These are phyloP conservation scores for Rotaria sp. DNA, from an alignment of 2,888 invertebrate genomes.

Conservation along the genomic window DNA sequence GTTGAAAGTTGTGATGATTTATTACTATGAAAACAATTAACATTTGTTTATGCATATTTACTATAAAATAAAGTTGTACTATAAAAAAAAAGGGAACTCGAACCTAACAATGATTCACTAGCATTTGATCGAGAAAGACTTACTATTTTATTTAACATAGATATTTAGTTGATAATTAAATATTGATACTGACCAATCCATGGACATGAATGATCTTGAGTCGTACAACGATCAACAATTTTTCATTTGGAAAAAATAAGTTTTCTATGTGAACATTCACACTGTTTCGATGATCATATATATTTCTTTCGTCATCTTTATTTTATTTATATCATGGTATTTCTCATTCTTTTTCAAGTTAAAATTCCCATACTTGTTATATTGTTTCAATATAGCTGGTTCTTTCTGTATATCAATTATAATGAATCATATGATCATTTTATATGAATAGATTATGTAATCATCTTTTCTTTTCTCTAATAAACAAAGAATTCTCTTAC, in stretches of 20 bases:
- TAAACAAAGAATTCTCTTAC: neutral
- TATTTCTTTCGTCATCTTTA: neutral
- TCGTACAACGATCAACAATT: neutral
- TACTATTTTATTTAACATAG: neutral
- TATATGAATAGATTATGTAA: neutral
- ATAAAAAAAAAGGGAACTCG: neutral
- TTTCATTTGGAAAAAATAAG: neutral
- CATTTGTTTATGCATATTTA: constrained; percentile 30
- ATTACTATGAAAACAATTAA: constrained; percentile 31
- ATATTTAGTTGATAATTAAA: too few relatives aligned
- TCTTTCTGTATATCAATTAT: neutral
- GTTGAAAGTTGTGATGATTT: neutral
- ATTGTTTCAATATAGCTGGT: neutral
- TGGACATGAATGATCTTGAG: neutral
- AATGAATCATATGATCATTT: neutral
- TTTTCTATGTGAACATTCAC: neutral
- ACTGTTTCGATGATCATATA: neutral
- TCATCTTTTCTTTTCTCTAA: neutral
- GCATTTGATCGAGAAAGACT: neutral
- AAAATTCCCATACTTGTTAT: neutral
- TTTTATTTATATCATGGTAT: neutral
- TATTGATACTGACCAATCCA: neutral
- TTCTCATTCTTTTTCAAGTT: neutral
- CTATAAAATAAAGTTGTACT: constrained; percentile 30
- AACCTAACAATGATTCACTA: neutral